Evolutionary conservation across 2,113 vertebrate species (phyloP), one percentile per base, ranked within the genome.

Genomic region (Cephalophus harveyi): DNA sequence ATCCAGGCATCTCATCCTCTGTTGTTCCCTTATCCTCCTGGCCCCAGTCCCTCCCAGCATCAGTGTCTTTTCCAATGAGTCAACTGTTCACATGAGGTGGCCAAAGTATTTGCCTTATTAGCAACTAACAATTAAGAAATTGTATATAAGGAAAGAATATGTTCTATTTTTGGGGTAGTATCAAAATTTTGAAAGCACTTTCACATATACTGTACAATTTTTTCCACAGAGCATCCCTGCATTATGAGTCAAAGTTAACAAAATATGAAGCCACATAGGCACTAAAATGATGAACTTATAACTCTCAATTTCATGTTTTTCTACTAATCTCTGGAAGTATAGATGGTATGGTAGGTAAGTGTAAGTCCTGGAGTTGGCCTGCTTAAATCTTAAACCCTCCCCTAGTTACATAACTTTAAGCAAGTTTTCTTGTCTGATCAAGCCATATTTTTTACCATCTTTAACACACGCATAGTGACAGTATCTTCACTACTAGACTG

Each of bases 361-460:
- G 0, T n/a, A 36, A 82, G 23, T 3, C 5, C 48, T 67, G 5
- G 27, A 25, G 12, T 11, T 3, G 7, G 1, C 62, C 5, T 83
- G 6, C 16, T 52, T 50, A 71, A 52, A 85, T 74, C 27, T 40
- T 76, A 89, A 95, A 76, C 19, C 7, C 23, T 54, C 25, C 5
- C 60, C 50, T 95, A 4, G 46, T 7, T 33, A 76, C 14, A 3
- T 33, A 96, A 93, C 40, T 86, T 87, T 25, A 17, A 84, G 25
- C 7, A 94, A 97, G 15, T 87, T 82, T 92, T 94, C 76, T 40
- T 48, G 57, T 23, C 5, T 67, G 14, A 55, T 48, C 15, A 89
- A 50, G 4, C 15, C 36, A 64, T 82, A 13, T 52, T 30, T 50
- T 87, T 89, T 79, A 87, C 21, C 36, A 82, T 43, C 43, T 83